Evolutionary conservation across 2,797 vertebrate species (phyloP).

Genomic region (Picus viridis): DNA sequence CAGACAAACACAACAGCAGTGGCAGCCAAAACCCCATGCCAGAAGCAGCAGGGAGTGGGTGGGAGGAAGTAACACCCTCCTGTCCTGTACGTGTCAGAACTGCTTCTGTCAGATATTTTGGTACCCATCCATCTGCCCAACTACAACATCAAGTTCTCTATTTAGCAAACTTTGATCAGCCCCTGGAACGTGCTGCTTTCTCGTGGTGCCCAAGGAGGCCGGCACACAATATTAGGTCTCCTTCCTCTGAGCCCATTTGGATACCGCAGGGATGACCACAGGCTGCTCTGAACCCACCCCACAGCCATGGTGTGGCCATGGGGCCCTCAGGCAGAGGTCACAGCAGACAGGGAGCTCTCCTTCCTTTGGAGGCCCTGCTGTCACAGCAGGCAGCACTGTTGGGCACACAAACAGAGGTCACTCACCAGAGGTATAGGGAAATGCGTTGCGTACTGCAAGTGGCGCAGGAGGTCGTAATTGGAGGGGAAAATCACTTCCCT

Average conservation of each 20-base stretch:
- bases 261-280: accelerated
- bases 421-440: constrained; percentile 82
- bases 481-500: constrained; percentile 78
- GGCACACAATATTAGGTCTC: accelerated
- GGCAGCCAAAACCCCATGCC: neutral
- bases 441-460: constrained; percentile 78
- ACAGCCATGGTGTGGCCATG: neutral
- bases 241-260: neutral
- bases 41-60: neutral
- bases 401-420: neutral
- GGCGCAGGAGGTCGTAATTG: constrained; percentile 77
- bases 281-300: neutral
- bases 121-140: neutral
- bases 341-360: accelerated
- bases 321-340: neutral
- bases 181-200: neutral
- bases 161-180: neutral
- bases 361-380: neutral
- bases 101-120: neutral
- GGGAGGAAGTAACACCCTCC: neutral
- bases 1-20: neutral
- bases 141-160: neutral
- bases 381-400: neutral
- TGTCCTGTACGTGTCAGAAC: neutral
- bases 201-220: neutral